These are phyloP conservation scores for Diadromus collaris DNA, from an alignment of 2,888 invertebrate species.

Conservation along the genomic window DNA sequence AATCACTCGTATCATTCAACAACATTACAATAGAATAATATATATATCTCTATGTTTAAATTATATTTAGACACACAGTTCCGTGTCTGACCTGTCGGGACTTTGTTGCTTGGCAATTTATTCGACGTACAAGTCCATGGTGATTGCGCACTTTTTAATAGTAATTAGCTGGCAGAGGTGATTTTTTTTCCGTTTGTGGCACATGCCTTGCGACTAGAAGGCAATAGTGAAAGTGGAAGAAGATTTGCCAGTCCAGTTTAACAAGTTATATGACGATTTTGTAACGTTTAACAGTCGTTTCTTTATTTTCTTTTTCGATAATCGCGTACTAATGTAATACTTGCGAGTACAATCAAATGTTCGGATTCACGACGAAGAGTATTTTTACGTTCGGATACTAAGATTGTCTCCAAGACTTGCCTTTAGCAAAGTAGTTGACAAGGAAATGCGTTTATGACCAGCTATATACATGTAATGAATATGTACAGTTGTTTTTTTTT, in stretches of 20 bases:
- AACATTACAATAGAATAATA: conserved; percentile 24
- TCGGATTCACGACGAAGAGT: conserved; percentile 12
- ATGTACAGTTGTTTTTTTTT: neutral
- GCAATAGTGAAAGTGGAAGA: conserved; percentile 54
- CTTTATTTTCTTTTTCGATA: conserved; percentile 2
- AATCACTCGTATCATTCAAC: conserved; percentile 47
- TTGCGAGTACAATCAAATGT: conserved; percentile 19
- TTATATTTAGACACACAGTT: conserved; percentile 33
- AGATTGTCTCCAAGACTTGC: conserved; percentile 47
- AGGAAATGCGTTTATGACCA: conserved; percentile 10
- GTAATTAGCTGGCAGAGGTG: conserved; percentile 39
- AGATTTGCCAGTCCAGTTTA: conserved; percentile 43
- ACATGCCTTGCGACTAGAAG: conserved; percentile 46
- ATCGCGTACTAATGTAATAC: neutral
- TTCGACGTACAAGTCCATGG: conserved; percentile 23
- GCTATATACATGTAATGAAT: conserved; percentile 15
- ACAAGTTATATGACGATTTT: conserved; percentile 26
- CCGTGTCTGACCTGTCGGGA: conserved; percentile 33
- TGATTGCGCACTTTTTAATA: conserved; percentile 34
- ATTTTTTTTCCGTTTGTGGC: conserved; percentile 36
- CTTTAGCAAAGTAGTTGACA: conserved; percentile 11
- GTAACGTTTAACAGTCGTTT: neutral
- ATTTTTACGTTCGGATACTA: conserved; percentile 15
- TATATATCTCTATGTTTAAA: conserved; percentile 20
- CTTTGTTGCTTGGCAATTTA: conserved; percentile 24